Evolutionary conservation across 2,113 vertebrate species (phyloP), one percentile per base, ranked within the genome.

Genomic region (Dasyornis broadbenti): DNA sequence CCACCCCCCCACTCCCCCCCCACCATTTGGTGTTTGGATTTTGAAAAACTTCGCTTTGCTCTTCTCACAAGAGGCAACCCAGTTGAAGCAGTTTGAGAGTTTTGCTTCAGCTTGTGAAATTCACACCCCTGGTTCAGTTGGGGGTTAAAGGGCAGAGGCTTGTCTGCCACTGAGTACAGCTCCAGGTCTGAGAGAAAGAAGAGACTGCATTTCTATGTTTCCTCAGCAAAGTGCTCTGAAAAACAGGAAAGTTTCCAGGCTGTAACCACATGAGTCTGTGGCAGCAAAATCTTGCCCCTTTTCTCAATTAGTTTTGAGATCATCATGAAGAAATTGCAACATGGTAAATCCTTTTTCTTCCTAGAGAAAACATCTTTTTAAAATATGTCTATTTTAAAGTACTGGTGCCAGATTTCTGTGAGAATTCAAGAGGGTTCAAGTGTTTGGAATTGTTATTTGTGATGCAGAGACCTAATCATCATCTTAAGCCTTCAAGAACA

Each of bases 1-100:
- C 31, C 30, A 24, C 47, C 9, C 6, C 9, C 11, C 11, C 11
- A 8, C 7, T 4, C 28, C 6, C 0, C 2, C 1, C 40, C n/a
- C n/a, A n/a, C n/a, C n/a, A n/a, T n/a, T n/a, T n/a, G 28, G 19
- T 33, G 19, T 63, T 39, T 75, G 33, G 24, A 17, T 77, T 78
- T 65, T n/a, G 49, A 88, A 57, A 50, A 71, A 13, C 13, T 71
- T 79, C 27, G 47, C 7, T 91, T 89, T 68, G 13, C 17, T 27
- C 9, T 82, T 54, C 39, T 93, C 1, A 1, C 13, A 61, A 45
- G 81, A 49, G 9, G 21, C 64, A 27, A 60, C 16, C 31, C 14
- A 33, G 13, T 2, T 52, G 60, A 90, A 68, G 47, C 35, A 70
- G 45, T 47, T 52, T 79, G 49, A 75, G 44, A 47, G 27, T 5